Evolutionary conservation across 2,113 vertebrate genomes (phyloP), one percentile per base, ranked within the genome.

Genomic region (Oncorhynchus kisutch): DNA sequence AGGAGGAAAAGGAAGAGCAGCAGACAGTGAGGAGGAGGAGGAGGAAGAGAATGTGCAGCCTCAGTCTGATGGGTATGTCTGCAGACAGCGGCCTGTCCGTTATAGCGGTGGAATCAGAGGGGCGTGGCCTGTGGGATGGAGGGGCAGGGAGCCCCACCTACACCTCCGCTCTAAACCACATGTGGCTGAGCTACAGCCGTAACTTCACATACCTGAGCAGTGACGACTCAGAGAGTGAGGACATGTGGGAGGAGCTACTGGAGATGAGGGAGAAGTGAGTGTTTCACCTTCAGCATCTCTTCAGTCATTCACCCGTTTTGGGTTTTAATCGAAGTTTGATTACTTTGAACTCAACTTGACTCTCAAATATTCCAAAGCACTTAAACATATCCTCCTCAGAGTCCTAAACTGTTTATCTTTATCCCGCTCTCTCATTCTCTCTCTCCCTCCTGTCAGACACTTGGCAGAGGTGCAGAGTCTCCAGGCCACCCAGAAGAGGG

Each of bases 221-320:
- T 1, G 97, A 99, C 0, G 97, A 98, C 31, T 95, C 95, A 0
- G 97, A 98, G 91, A 98, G 96, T 0, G 96, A 98, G 39, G 96
- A 96, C 39, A 95, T 97, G 89, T 94, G 96, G 94, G 96, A 94
- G 13, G 96, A 99, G 91, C 92, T 99, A 57, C 96, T 97, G 88
- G 94, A 90, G 69, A 95, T 99, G 62, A 93, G 95, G 70, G 95
- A 97, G 77, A 99, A 95, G 97, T 98, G 85, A 94, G 94, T 65
- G 51, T 45, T 45, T 39, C 22, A 54, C 70, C 3, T 4, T 54
- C 22, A 48, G 39, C 14, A 34, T 54, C n/a, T 71, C 6, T 11
- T 45, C 9, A 45, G 39, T 45, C 39, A 45, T 45, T 45, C 39
- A 45, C 9, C 39, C 39, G 12, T 45, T 45, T 45, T 24, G n/a